These are phyloP conservation scores for Upupa epops DNA, from an alignment of 2,113 vertebrate species.

Conservation along the genomic window DNA sequence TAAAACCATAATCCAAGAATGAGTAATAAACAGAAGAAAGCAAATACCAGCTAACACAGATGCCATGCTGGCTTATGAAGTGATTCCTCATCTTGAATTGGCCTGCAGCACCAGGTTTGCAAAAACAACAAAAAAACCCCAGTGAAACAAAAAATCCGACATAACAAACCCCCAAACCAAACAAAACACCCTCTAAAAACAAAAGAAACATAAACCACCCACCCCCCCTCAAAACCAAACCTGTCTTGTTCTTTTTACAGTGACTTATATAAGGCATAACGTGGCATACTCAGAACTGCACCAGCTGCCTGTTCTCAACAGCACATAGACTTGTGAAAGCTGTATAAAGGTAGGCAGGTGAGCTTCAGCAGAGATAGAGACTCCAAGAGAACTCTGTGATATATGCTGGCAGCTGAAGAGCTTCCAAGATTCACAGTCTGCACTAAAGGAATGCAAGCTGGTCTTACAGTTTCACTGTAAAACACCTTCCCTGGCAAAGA, in stretches of 20 bases:
- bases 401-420: constrained; percentile 6
- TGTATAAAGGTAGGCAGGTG: background rate
- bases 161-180: background rate
- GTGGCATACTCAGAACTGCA: background rate
- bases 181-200: background rate
- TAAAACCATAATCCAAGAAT: background rate
- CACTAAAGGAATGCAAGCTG: constrained; percentile 25
- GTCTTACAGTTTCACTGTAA: background rate
- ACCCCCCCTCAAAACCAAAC: background rate
- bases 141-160: background rate
- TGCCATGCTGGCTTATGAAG: background rate
- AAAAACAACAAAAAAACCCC: background rate
- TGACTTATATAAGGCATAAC: background rate
- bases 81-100: background rate
- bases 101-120: background rate
- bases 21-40: background rate
- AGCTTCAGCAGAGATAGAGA: background rate
- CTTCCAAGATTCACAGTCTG: background rate
- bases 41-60: background rate
- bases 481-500: background rate
- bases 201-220: background rate
- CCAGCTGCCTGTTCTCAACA: background rate
- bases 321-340: background rate
- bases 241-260: background rate
- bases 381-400: background rate